Conservation (phyloP, 92 coral and sea anemone genomes). For the Epizoanthus scotinus region DNA sequence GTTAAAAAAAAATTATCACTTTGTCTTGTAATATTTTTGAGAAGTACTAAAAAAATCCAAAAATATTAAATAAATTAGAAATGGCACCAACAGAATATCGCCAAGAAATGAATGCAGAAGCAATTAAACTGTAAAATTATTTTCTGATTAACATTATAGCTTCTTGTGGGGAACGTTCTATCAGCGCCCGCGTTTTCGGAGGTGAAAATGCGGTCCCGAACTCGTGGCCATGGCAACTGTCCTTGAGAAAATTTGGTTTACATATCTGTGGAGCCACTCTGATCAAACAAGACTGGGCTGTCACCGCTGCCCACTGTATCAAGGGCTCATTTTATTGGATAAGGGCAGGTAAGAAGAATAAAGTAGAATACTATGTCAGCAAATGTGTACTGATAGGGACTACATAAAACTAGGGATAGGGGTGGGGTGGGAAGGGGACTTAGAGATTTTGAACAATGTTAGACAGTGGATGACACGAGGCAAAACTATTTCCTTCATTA, state of each 20-base stretch:
- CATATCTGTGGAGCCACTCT: conserved; percentile 4
- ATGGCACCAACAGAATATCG: no score
- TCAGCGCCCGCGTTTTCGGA: not conserved
- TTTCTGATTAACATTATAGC: not conserved
- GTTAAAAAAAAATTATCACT: no score
- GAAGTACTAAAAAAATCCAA: no score
- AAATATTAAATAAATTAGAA: no score
- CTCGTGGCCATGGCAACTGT: conserved; percentile 16
- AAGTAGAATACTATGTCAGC: not conserved
- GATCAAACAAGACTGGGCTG: not conserved
- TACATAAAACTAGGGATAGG: not conserved
- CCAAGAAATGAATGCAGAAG: no score
- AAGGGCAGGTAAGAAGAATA: not conserved
- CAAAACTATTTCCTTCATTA: no score
- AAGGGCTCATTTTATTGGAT: not conserved
- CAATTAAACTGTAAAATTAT: no score
- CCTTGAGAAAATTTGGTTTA: not conserved
- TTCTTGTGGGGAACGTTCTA: not conserved
- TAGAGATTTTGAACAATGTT: no score
- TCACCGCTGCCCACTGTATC: not conserved
- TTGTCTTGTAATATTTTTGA: no score
- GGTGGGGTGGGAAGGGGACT: not conserved
- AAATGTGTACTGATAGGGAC: not conserved
- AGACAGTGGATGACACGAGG: no score
- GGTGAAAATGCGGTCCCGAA: not conserved